These are phyloP conservation scores for Pandemis corylana DNA, from an alignment of 2,888 invertebrate species.

Conservation along the genomic window DNA sequence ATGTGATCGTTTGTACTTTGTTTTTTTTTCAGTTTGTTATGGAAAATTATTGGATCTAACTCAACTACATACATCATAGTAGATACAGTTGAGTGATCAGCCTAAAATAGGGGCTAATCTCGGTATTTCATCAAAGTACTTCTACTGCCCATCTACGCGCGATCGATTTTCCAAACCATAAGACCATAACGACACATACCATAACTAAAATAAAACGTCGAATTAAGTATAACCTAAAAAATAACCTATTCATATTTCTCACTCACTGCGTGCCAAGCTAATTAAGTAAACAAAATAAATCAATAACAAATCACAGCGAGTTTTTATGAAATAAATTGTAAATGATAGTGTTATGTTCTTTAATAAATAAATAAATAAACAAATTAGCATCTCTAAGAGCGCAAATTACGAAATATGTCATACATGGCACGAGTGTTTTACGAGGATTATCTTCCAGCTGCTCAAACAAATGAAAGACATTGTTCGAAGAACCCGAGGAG, in stretches of 20 bases:
- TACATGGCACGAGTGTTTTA: constrained; percentile 22
- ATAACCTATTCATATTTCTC: too few species aligned
- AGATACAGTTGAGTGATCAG: neutral
- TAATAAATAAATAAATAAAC: neutral
- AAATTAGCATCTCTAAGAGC: neutral
- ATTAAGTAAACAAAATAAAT: neutral
- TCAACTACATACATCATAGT: neutral
- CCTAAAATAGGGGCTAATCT: neutral
- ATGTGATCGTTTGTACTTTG: neutral
- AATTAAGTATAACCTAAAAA: too few species aligned
- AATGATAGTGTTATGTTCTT: too few species aligned
- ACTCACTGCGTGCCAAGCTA: neutral
- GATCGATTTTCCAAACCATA: neutral
- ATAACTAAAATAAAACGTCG: too few species aligned
- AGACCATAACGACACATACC: too few species aligned
- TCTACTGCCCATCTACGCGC: neutral
- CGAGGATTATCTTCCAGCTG: constrained; percentile 44
- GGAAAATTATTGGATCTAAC: neutral
- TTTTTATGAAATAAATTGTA: neutral
- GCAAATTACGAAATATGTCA: constrained; percentile 7
- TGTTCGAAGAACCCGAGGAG: constrained; percentile 37
- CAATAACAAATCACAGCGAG: neutral
- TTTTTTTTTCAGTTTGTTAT: neutral
- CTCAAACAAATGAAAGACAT: constrained; percentile 51
- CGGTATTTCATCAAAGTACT: too few species aligned